Evolutionary conservation across 2,797 vertebrate genomes (phyloP).

Genomic region (Loriculus beryllinus): DNA sequence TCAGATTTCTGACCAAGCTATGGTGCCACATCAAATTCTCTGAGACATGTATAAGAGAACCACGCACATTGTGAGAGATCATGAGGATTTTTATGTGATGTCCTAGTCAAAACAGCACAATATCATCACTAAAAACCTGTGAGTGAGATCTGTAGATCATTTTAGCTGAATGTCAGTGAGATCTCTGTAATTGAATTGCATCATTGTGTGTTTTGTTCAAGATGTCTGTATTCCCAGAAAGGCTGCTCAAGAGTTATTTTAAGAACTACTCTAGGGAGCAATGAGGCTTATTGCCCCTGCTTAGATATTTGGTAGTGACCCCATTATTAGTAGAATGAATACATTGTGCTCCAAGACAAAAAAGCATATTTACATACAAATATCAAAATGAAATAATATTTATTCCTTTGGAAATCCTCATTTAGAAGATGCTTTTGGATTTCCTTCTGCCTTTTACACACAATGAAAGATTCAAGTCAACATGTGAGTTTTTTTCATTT

Average conservation of each 20-base stretch:
- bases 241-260: background rate
- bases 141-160: background rate
- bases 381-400: too few species aligned
- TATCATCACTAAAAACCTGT: background rate
- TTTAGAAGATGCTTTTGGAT: background rate
- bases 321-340: background rate
- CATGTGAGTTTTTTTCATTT: background rate
- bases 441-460: background rate
- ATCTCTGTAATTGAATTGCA: background rate
- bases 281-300: background rate
- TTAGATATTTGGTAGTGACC: background rate
- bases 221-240: background rate
- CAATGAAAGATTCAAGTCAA: background rate
- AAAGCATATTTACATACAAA: background rate
- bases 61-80: background rate
- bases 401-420: background rate
- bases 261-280: background rate
- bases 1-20: background rate
- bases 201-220: background rate
- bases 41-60: background rate
- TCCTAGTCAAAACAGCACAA: background rate
- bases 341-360: background rate
- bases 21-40: background rate
- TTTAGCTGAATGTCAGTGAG: background rate
- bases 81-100: rapidly evolving